A percentile compares a stretch with the other conserved stretches of the same genome.
Evolutionary conservation across 92 coral and sea anemone genomes (phyloP).

Genomic region (Epizoanthus illoricatus): DNA sequence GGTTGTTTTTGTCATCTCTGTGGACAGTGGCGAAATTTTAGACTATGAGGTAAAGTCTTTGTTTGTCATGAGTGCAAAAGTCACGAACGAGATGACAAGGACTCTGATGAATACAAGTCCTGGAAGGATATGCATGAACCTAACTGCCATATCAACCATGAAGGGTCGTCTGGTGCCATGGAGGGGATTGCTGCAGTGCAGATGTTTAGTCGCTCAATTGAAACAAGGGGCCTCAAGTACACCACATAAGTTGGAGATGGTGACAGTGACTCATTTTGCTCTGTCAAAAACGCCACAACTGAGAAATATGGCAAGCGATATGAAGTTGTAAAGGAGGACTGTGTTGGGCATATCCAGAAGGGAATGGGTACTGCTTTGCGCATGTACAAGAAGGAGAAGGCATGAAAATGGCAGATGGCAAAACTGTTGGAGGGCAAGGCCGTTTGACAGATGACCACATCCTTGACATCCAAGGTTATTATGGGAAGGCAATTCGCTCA

Average conservation of each 20-base stretch:
- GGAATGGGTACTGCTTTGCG: constrained; percentile 53
- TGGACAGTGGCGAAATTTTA: constrained; percentile 34
- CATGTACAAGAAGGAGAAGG: constrained; percentile 52
- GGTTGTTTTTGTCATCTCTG: constrained; percentile 42
- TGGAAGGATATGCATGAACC: constrained; percentile 38
- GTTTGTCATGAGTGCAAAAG: constrained; percentile 40
- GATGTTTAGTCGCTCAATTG: constrained; percentile 51
- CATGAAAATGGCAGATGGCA: constrained; percentile 54
- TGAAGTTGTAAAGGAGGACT: constrained; percentile 56
- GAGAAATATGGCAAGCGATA: constrained; percentile 39
- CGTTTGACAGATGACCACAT: constrained; percentile 57
- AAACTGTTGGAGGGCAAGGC: constrained; percentile 54
- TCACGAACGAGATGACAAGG: constrained; percentile 36
- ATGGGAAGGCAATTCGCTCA: constrained; percentile 24
- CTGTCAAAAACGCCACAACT: constrained; percentile 54
- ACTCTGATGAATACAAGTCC: constrained; percentile 34
- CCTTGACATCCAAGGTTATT: constrained; percentile 53
- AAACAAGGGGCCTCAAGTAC: constrained; percentile 44
- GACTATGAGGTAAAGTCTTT: constrained; percentile 48
- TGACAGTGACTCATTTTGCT: constrained; percentile 60
- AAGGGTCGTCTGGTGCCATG: too few species aligned
- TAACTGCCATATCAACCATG: constrained; percentile 34
- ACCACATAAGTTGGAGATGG: constrained; percentile 66
- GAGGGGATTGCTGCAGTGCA: constrained; percentile 64
- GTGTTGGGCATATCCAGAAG: constrained; percentile 68